Evolutionary conservation across 2,797 vertebrate species (phyloP).

Genomic region (Mus spretus): DNA sequence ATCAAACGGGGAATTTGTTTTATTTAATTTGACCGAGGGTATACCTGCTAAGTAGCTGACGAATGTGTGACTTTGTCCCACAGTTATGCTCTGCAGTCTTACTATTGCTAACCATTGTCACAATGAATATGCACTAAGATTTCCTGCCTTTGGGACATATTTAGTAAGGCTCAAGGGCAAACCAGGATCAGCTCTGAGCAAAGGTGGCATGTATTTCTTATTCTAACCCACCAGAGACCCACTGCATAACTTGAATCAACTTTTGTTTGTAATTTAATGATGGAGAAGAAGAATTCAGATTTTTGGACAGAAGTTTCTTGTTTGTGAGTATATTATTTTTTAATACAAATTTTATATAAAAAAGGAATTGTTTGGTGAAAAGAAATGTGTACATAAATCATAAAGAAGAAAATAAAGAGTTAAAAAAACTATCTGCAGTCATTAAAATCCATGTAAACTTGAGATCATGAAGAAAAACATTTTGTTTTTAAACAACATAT

Average conservation of each 20-base stretch:
- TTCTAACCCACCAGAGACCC: background rate
- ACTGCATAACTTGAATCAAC: conserved; percentile 9
- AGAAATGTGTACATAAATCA: conserved; percentile 16
- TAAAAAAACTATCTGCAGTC: conserved; percentile 56
- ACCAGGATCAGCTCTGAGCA: background rate
- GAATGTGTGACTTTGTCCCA: background rate
- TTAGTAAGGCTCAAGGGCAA: conserved; percentile 12
- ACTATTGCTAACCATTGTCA: background rate
- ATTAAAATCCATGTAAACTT: conserved; percentile 62
- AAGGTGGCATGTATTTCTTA: background rate
- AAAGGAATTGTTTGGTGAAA: conserved; percentile 58
- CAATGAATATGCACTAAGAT: background rate
- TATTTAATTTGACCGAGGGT: background rate
- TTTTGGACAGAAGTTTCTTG: background rate
- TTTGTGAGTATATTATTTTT: conserved; percentile 13
- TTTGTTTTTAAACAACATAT: conserved; percentile 10
- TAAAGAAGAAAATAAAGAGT: conserved; percentile 30
- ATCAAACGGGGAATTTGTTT: background rate
- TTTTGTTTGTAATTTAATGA: conserved; percentile 17
- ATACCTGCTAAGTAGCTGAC: background rate
- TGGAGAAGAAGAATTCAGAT: background rate
- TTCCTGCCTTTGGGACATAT: conserved; percentile 32
- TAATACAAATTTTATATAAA: conserved; percentile 27
- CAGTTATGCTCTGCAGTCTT: conserved; percentile 18
- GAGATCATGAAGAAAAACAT: background rate